A percentile compares a stretch with the other conserved stretches of the same genome.
phyloP scores from a whole-genome alignment of 2,797 vertebrate genomes.

The Labeo calbasu region DNA sequence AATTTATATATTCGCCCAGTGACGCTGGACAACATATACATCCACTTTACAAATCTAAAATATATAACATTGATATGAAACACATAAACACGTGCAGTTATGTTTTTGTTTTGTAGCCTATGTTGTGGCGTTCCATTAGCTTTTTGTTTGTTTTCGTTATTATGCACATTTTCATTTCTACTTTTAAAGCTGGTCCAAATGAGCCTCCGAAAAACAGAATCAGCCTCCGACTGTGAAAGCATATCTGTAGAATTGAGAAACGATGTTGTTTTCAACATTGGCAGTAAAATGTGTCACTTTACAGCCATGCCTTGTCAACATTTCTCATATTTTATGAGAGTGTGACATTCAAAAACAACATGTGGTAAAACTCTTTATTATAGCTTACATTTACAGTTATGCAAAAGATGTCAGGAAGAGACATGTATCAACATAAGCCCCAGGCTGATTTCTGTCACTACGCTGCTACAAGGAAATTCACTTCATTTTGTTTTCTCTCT shows the following conservation, averaged over 20 bases:
- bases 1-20: too few species aligned
- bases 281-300: slow-evolving; percentile 40
- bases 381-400: slow-evolving; percentile 46
- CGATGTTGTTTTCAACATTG: slow-evolving; percentile 51
- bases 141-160: slow-evolving; percentile 10
- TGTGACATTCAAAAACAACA: slow-evolving; percentile 43
- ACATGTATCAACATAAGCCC: slow-evolving; percentile 46
- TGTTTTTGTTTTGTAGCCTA: not conserved
- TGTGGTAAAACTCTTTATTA: slow-evolving; percentile 45
- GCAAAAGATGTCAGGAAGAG: slow-evolving; percentile 38
- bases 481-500: not conserved
- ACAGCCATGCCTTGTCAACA: slow-evolving; percentile 41
- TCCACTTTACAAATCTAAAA: too few species aligned
- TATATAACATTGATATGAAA: too few species aligned
- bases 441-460: slow-evolving; percentile 16
- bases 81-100: not conserved
- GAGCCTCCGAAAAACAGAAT: slow-evolving; percentile 16
- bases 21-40: too few species aligned
- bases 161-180: not conserved
- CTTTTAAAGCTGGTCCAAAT: slow-evolving; percentile 18
- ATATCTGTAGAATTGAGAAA: slow-evolving; percentile 34
- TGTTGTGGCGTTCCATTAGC: not conserved
- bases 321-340: slow-evolving; percentile 46
- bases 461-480: not conserved
- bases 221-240: slow-evolving; percentile 34